A percentile compares a stretch with the other conserved stretches of the same genome.
Evolutionary conservation across 2,113 vertebrate genomes (phyloP).

Genomic region (Pterocles orientalis): DNA sequence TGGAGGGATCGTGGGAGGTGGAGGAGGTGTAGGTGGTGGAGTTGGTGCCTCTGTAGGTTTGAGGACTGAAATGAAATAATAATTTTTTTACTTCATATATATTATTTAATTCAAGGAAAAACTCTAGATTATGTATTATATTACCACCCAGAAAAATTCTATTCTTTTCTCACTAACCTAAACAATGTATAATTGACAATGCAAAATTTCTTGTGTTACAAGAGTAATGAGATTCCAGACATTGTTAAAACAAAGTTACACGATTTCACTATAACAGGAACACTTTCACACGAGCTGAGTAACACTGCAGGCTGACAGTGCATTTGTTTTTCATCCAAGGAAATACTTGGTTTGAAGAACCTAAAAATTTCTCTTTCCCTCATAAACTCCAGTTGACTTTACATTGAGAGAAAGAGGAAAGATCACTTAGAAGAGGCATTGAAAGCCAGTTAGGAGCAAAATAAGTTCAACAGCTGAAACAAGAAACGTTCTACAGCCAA

Average conservation of each 20-base stretch:
- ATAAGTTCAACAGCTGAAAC: neutral
- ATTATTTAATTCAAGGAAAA: neutral
- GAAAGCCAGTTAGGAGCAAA: neutral
- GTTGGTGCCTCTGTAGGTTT: constrained; percentile 92
- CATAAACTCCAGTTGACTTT: neutral
- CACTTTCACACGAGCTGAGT: neutral
- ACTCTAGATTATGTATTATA: neutral
- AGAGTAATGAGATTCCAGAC: neutral
- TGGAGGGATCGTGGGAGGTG: constrained; percentile 94
- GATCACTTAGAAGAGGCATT: neutral
- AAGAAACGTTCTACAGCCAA: neutral
- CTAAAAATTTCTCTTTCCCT: neutral
- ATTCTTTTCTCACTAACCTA: neutral
- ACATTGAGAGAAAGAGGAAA: neutral
- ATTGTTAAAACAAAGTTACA: neutral
- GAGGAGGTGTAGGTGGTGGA: constrained; percentile 87
- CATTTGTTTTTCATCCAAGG: neutral
- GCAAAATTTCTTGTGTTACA: neutral
- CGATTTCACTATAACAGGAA: neutral
- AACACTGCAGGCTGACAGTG: neutral
- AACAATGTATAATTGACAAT: neutral
- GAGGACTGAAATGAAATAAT: constrained; percentile 76
- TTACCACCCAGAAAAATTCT: neutral
- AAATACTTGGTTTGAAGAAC: neutral
- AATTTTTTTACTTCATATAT: neutral